Evolutionary conservation across 2,888 invertebrate genomes (phyloP).

Genomic region (Scaptomyza caliginosa): DNA sequence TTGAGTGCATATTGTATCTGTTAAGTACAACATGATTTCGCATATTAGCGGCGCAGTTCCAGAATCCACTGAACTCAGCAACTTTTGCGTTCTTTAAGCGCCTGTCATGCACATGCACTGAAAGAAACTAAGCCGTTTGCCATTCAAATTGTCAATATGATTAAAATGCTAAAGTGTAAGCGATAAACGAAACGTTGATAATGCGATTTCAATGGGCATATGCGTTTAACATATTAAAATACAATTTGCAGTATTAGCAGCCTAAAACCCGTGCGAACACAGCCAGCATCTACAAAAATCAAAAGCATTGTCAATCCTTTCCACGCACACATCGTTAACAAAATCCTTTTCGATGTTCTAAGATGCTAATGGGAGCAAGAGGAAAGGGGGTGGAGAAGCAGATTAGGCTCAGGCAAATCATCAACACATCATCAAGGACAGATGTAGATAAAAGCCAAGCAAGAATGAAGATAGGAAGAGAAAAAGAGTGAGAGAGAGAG

Average conservation of each 20-base stretch:
- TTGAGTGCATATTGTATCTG: neutral
- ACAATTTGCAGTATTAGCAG: slow-evolving; percentile 57
- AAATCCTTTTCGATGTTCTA: neutral
- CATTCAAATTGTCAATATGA: slow-evolving; percentile 35
- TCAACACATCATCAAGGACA: slow-evolving; percentile 61
- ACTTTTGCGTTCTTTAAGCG: slow-evolving; percentile 16
- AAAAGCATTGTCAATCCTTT: slow-evolving; percentile 58
- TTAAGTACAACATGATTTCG: slow-evolving; percentile 23
- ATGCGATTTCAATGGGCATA: slow-evolving; percentile 65
- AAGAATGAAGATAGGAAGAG: neutral
- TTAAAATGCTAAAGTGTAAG: slow-evolving; percentile 1
- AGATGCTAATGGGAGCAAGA: neutral
- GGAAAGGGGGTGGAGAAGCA: slow-evolving; percentile 2
- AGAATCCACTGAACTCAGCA: slow-evolving; percentile 13
- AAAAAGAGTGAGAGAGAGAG: neutral
- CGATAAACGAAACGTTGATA: slow-evolving; percentile 37
- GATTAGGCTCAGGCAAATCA: slow-evolving; percentile 55
- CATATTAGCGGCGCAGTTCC: slow-evolving; percentile 21
- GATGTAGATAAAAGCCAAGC: slow-evolving; percentile 44
- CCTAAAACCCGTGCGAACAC: slow-evolving; percentile 4
- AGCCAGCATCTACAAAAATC: slow-evolving; percentile 28
- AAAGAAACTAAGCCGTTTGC: slow-evolving; percentile 3
- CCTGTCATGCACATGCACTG: slow-evolving; percentile 2
- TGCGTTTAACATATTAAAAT: slow-evolving; percentile 73
- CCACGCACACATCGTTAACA: neutral